Base-by-base conservation (phyloP, 2,797 vertebrate species). In the Pelodytes ibericus region DNA sequence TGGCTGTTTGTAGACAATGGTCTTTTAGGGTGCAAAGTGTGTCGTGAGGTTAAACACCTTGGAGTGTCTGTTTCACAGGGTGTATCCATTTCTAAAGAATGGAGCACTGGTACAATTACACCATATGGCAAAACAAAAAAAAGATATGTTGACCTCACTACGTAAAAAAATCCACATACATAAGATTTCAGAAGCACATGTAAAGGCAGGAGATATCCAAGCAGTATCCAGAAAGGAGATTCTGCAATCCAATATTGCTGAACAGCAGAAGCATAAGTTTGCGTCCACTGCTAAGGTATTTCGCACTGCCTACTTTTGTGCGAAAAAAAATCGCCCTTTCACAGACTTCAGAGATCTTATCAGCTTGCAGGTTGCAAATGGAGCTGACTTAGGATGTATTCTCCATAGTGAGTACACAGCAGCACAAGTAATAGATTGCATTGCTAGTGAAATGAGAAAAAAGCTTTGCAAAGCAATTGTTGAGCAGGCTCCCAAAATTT, bases 391-490 rank as follows among this genome's bases (percentile, higher is more conserved):
- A 26, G n/a, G n/a, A n/a, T n/a, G n/a, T n/a, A n/a, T n/a, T n/a
- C n/a, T n/a, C n/a, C n/a, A n/a, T n/a, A n/a, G n/a, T n/a, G n/a
- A n/a, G n/a, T n/a, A n/a, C n/a, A n/a, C n/a, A n/a, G 22, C 24
- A 2, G 26, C n/a, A 5, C 2, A 59, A 59, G 27, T 26, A 59
- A 26, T 27, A 3, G 22, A 26, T 26, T 15, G 25, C 22, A 27
- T 56, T 56, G 51, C 51, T 56, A 56, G 51, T 56, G 51, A 56
- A 56, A 56, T 56, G 51, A 56, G 51, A n/a, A 56, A 56, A 56
- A 56, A 56, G 51, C 51, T 56, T 56, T 56, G 51, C 51, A 56
- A 56, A 24, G 20, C n/a, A 22, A 56, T n/a, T n/a, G n/a, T n/a
- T n/a, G n/a, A n/a, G n/a, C n/a, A n/a, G n/a, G n/a, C n/a, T n/a